Conservation (phyloP, 2,797 vertebrate genomes). For the Centroberyx gerrardi region DNA sequence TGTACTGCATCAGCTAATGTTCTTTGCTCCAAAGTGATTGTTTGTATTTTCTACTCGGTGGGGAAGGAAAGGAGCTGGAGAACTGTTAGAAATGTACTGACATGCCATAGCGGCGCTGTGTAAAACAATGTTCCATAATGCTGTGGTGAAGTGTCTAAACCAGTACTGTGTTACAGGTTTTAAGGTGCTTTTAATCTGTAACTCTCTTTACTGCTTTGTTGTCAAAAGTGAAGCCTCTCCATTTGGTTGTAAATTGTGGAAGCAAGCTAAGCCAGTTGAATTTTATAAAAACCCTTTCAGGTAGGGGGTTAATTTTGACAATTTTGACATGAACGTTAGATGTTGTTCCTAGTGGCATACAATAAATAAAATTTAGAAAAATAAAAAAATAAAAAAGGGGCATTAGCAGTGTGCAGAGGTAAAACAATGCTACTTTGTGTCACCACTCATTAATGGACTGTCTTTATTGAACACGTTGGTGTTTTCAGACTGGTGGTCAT, state of each 20-base stretch:
- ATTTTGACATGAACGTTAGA: conserved; percentile 41
- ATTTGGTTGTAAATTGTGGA: conserved; percentile 58
- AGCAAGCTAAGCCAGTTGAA: conserved; percentile 32
- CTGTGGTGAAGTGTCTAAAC: conserved; percentile 57
- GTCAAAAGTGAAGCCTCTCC: conserved; percentile 26
- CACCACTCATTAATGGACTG: neutral
- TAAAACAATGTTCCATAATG: conserved; percentile 62
- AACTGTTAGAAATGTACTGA: conserved; percentile 34
- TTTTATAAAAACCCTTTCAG: conserved; percentile 37
- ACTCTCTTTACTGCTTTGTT: conserved; percentile 42
- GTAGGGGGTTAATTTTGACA: conserved; percentile 31
- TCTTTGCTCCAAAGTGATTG: conserved; percentile 61
- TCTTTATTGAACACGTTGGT: conserved; percentile 1
- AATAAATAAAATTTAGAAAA: conserved; percentile 41
- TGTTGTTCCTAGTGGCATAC: conserved; percentile 63
- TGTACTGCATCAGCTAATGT: conserved; percentile 61
- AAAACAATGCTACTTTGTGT: neutral
- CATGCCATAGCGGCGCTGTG: conserved; percentile 49
- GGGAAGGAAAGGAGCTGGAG: conserved; percentile 23
- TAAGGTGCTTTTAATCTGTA: conserved; percentile 29
- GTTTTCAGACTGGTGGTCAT: conserved; percentile 32
- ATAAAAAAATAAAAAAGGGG: conserved; percentile 46
- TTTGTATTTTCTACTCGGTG: conserved; percentile 61
- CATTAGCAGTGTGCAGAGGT: conserved; percentile 45
- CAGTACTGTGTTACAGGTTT: conserved; percentile 46